Conservation (phyloP, 2,113 vertebrate species). For the Marmota flaviventris region DNA sequence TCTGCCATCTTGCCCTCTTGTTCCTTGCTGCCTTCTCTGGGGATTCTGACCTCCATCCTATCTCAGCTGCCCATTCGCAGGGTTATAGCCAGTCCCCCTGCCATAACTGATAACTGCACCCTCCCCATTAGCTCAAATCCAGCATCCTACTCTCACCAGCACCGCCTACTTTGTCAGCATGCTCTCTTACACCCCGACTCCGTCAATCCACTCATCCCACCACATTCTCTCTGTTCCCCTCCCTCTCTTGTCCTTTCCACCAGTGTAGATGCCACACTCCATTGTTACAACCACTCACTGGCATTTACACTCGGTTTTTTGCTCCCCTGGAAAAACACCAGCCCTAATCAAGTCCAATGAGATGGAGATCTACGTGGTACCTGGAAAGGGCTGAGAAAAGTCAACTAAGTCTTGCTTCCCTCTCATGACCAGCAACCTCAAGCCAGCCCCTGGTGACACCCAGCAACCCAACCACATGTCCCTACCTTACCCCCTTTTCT, state of each 20-base stretch:
- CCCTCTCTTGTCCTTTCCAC: too few relatives aligned
- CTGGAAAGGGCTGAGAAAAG: neutral
- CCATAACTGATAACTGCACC: too few relatives aligned
- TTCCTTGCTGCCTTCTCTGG: neutral
- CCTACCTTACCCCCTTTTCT: neutral
- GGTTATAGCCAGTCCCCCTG: neutral
- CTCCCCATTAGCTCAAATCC: neutral
- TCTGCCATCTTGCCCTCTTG: neutral
- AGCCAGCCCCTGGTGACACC: neutral
- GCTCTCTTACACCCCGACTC: neutral
- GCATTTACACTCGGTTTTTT: neutral
- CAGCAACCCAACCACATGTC: too few relatives aligned
- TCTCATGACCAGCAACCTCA: neutral
- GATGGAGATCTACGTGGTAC: neutral
- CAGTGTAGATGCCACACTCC: neutral
- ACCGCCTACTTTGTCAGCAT: neutral
- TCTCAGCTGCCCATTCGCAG: neutral
- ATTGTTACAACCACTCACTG: neutral
- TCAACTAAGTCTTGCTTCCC: neutral
- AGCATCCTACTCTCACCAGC: neutral
- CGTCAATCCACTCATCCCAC: neutral
- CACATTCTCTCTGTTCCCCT: neutral
- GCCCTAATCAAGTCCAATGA: too few relatives aligned
- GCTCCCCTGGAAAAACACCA: neutral
- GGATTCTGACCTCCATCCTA: neutral